Evolutionary conservation across 2,113 vertebrate species (phyloP).

Genomic region (Pionites leucogaster): DNA sequence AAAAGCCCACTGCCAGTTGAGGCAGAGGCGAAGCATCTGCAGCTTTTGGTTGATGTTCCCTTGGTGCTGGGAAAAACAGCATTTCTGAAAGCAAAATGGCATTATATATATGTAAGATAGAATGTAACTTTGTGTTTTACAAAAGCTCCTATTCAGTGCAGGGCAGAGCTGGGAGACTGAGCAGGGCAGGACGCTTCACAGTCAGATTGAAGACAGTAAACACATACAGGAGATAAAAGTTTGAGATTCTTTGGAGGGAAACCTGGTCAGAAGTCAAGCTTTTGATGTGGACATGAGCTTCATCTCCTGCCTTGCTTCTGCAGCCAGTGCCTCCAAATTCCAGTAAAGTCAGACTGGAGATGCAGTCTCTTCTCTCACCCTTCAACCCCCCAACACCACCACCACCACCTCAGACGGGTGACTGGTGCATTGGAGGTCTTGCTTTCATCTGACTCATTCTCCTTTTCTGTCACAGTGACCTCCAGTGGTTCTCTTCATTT

Average conservation of each 20-base stretch:
- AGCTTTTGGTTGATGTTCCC: background rate
- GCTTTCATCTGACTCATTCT: background rate
- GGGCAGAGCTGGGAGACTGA: background rate
- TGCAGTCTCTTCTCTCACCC: background rate
- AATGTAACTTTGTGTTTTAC: background rate
- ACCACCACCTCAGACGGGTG: background rate
- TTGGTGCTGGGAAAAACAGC: background rate
- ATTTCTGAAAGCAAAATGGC: background rate
- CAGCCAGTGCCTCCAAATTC: background rate
- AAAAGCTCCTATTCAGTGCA: background rate
- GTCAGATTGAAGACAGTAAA: background rate
- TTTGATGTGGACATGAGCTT: background rate
- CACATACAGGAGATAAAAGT: background rate
- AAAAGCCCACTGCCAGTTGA: background rate
- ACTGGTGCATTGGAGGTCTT: background rate
- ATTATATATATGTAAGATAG: background rate
- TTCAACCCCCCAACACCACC: background rate
- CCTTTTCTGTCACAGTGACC: constrained; percentile 58
- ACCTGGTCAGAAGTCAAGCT: background rate
- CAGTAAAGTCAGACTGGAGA: background rate
- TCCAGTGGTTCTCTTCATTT: constrained; percentile 41
- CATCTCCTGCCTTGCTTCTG: background rate
- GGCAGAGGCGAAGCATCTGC: background rate
- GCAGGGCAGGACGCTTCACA: background rate
- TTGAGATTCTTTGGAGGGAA: background rate